Base-by-base conservation (phyloP, 2,113 vertebrate species). In the Periophthalmodon schlosseri region DNA sequence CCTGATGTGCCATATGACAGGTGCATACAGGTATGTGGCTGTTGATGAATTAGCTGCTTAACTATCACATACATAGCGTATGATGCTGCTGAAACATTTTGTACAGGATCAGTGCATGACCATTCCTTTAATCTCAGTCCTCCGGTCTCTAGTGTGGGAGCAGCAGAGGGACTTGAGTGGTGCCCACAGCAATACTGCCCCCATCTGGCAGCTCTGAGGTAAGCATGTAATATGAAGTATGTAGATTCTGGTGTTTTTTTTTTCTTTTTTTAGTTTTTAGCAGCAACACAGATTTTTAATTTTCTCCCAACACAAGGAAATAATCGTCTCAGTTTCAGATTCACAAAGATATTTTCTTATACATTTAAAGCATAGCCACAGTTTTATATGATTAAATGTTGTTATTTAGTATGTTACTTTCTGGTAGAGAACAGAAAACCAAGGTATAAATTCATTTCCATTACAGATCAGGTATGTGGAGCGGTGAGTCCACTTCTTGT, bases 111-210 rank as follows among this genome's bases (percentile, higher is more conserved):
- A 16, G 58, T 34, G 58, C 28, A 34, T 33, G 58, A 34, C 28
- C 24, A 14, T 34, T 33, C 13, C 3, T 61, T 34, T 33, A 15
- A 61, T 61, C 58, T 54, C 34, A 39, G 66, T 24, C 80, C 70
- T 76, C 56, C 75, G 50, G 16, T 39, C 36, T 75, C 68, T 54
- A 47, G 69, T 18, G 68, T 15, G 11, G 68, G 70, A 60, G 36
- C 71, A 46, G 73, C 67, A 78, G 80, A 84, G 67, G 69, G 72
- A 77, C 67, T 86, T 69, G 3, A 63, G 47, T 76, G 33, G 71
- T 84, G 83, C 75, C 77, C 73, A 83, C 86, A 87, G 85, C 93
- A 93, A 93, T 89, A 92, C 77, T 93, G 92, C 91, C 93, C 90
- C 89, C 93, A 84, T 75, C 86, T 93, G 93, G 91, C 52, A 21